These are phyloP conservation scores for Ostrea denselamellosa DNA, from an alignment of 1,140 invertebrate species.

Conservation along the genomic window DNA sequence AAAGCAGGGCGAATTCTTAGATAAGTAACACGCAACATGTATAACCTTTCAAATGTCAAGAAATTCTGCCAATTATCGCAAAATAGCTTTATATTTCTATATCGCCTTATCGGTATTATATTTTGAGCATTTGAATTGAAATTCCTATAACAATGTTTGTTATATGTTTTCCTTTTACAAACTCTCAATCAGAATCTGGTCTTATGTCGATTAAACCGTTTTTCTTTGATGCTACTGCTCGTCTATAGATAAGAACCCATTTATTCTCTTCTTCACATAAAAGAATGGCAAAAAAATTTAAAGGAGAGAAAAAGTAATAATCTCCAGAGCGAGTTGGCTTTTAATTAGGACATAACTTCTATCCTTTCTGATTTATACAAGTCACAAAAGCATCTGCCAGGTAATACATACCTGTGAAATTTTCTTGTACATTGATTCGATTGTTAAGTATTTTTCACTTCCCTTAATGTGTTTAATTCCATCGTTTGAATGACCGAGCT, in stretches of 20 bases:
- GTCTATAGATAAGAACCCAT: too few species aligned
- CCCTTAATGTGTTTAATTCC: neutral
- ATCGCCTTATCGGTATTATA: too few species aligned
- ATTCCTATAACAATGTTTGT: too few species aligned
- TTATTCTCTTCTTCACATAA: too few species aligned
- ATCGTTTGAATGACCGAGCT: neutral
- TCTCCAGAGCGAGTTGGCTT: neutral
- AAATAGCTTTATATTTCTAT: too few species aligned
- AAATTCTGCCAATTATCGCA: neutral
- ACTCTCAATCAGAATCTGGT: too few species aligned
- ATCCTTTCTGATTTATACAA: neutral
- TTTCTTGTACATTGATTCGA: neutral
- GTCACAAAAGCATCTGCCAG: neutral
- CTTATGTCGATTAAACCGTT: too few species aligned
- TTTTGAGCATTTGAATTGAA: too few species aligned
- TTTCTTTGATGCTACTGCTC: too few species aligned
- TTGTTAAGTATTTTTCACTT: neutral
- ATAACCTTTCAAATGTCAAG: neutral
- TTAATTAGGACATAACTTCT: neutral
- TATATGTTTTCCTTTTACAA: too few species aligned
- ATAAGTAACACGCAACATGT: neutral
- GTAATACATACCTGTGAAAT: neutral
- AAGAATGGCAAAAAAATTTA: too few species aligned
- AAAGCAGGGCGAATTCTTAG: neutral
- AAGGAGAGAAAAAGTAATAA: neutral